A percentile compares a stretch with the other conserved stretches of the same genome.
Evolutionary conservation across 2,797 vertebrate genomes (phyloP).

Genomic region (Parotocinclus haroldoi): DNA sequence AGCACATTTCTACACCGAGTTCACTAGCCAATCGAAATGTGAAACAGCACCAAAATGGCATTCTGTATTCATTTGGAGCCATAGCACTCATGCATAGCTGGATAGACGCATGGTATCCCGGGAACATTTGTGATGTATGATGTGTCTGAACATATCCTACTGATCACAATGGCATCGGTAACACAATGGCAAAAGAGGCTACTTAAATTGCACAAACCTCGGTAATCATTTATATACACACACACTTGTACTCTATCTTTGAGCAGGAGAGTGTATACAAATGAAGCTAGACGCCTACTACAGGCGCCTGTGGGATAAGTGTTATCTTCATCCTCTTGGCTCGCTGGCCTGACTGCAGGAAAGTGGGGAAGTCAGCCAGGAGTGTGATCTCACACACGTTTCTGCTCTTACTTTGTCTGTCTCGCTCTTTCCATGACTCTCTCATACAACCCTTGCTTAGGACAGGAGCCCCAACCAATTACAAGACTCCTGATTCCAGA

Average conservation of each 20-base stretch:
- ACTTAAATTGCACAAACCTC: not conserved
- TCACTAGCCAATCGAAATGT: conserved; percentile 52
- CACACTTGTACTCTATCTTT: not conserved
- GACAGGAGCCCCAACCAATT: not conserved
- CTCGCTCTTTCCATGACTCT: conserved; percentile 18
- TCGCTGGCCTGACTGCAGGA: not conserved
- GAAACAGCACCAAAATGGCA: conserved; percentile 34
- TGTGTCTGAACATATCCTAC: conserved; percentile 6
- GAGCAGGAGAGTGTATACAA: not conserved
- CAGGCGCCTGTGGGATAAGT: conserved; percentile 1
- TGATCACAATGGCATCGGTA: not conserved
- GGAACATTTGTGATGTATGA: conserved; percentile 14
- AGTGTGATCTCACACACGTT: not conserved
- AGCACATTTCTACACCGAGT: conserved; percentile 44
- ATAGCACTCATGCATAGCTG: conserved; percentile 5
- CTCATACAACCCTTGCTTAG: conserved; percentile 48
- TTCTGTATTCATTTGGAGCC: not conserved
- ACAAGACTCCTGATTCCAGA: too few species aligned
- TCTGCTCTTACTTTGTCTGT: not conserved
- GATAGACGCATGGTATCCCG: conserved; percentile 21
- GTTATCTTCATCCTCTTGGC: conserved; percentile 5
- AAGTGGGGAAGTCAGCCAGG: not conserved
- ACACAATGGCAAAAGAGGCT: not conserved
- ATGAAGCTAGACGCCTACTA: not conserved
- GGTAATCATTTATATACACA: not conserved